Evolutionary conservation across 2,113 vertebrate species (phyloP).

Genomic region (Carollia perspicillata): DNA sequence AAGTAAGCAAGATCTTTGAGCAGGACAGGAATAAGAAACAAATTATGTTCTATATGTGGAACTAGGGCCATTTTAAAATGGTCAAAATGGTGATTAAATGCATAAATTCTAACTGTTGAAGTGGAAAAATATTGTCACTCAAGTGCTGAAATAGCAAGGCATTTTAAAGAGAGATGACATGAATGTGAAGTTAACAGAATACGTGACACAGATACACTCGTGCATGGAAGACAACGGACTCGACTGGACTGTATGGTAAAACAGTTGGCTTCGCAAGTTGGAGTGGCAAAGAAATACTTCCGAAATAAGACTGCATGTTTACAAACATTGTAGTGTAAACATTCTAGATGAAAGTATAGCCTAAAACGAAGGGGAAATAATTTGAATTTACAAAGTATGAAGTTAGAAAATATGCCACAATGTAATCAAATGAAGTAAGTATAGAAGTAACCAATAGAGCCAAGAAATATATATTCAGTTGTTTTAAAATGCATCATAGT

Average conservation of each 20-base stretch:
- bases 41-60: neutral
- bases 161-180: neutral
- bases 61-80: neutral
- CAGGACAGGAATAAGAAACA: neutral
- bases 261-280: neutral
- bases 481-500: neutral
- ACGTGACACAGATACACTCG: neutral
- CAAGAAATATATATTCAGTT: neutral
- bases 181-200: conserved; percentile 1
- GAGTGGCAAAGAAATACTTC: neutral
- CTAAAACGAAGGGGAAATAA: neutral
- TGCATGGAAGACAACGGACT: neutral
- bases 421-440: neutral
- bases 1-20: neutral
- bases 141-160: conserved; percentile 11
- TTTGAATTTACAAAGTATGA: neutral
- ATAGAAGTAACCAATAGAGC: neutral
- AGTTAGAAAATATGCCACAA: neutral
- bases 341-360: neutral
- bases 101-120: neutral
- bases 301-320: neutral
- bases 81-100: neutral
- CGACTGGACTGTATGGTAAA: neutral
- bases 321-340: neutral
- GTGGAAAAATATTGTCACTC: neutral